These are phyloP conservation scores for Alviniconcha marisindica DNA, from an alignment of 1,140 invertebrate genomes.

Conservation along the genomic window DNA sequence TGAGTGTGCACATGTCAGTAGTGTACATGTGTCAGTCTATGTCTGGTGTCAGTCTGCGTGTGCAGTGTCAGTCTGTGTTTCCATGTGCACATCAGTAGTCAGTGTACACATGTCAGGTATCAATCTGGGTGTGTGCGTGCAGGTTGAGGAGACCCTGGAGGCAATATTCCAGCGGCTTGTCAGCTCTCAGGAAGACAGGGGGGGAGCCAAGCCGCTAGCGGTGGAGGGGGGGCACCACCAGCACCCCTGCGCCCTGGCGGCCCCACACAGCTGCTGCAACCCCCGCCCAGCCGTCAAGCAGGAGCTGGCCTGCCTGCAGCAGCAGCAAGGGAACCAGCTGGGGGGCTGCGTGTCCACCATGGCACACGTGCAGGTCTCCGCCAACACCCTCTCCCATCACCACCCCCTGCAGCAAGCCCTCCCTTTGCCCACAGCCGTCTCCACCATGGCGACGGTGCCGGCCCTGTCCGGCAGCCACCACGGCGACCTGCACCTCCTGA, in stretches of 20 bases:
- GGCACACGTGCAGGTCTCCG: constrained; percentile 25
- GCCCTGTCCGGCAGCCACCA: background rate
- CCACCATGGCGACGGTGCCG: background rate
- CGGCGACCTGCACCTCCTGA: background rate
- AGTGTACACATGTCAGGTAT: no score
- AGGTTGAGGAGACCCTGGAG: constrained; percentile 48
- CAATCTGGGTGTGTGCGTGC: background rate
- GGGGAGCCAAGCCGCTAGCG: constrained; percentile 5
- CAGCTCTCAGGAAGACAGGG: constrained; percentile 24
- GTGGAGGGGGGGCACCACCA: constrained; percentile 73
- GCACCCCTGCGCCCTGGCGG: constrained; percentile 26
- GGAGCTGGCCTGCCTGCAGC: constrained; percentile 13
- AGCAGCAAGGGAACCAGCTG: background rate
- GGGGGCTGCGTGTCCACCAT: constrained; percentile 24
- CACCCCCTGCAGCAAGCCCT: constrained; percentile 21
- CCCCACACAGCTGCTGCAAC: background rate
- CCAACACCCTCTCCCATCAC: constrained; percentile 9
- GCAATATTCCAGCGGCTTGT: constrained; percentile 43
- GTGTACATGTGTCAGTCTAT: background rate
- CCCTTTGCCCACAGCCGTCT: background rate
- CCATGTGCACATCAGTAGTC: no score
- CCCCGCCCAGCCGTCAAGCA: constrained; percentile 9
- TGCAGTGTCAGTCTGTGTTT: background rate
- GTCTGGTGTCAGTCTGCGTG: background rate
- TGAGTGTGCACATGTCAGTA: no score